A percentile compares a stretch with the other conserved stretches of the same genome.
Conservation (phyloP, 2,797 vertebrate genomes). For the Chloroceryle inda region DNA sequence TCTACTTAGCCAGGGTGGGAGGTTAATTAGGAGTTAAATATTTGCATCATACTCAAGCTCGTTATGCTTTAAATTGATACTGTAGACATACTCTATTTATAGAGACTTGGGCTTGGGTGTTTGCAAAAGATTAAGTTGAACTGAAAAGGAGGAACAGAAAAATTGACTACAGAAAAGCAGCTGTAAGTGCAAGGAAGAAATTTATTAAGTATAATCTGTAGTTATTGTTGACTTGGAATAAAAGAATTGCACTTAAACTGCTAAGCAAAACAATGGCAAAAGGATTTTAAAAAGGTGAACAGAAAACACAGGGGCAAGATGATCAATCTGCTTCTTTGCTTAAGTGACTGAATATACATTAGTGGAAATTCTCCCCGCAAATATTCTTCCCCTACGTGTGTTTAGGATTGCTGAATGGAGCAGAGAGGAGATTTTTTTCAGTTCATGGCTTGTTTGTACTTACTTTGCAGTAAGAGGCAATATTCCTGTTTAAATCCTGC, state of each 20-base stretch:
- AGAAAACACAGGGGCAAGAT: neutral
- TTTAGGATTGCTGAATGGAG: slow-evolving; percentile 12
- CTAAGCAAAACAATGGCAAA: neutral
- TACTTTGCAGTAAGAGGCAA: neutral
- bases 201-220: neutral
- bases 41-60: neutral
- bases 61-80: neutral
- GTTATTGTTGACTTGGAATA: neutral
- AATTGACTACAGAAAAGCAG: neutral
- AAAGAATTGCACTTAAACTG: neutral
- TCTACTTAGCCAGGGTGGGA: slow-evolving; percentile 2
- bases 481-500: too few species aligned
- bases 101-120: neutral
- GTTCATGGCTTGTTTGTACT: slow-evolving; percentile 28
- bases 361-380: neutral
- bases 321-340: neutral
- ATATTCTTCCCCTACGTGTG: neutral
- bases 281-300: neutral
- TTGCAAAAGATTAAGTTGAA: neutral
- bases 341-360: neutral
- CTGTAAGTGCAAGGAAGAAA: neutral
- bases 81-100: neutral
- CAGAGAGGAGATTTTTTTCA: neutral
- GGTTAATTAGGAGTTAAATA: slow-evolving; percentile 55
- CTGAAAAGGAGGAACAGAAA: neutral